phyloP scores from a whole-genome alignment of 37 sponge, comb jelly and placozoan genomes.

The Axinella damicornis region DNA sequence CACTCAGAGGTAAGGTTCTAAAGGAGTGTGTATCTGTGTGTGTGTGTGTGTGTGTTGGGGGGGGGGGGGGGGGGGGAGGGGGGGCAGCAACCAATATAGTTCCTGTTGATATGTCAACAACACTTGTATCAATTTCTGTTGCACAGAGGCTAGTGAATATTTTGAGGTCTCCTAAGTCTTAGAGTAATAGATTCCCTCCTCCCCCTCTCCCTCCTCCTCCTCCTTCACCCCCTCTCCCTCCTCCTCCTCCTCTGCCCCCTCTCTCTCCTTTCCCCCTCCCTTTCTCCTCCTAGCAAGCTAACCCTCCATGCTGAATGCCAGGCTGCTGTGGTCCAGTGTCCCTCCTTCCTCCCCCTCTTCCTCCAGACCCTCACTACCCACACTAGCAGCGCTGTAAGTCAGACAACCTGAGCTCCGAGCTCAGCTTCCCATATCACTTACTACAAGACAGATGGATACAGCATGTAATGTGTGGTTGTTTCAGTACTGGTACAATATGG shows the following conservation, averaged over 20 bases:
- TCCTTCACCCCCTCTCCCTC: neutral
- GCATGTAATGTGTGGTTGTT: too few species aligned
- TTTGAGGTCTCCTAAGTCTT: neutral
- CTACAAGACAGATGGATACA: too few species aligned
- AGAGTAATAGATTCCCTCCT: neutral
- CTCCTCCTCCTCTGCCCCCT: neutral
- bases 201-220: neutral
- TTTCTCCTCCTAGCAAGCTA: conserved; percentile 72
- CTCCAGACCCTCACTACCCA: conserved; percentile 38
- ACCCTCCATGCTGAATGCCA: conserved; percentile 57
- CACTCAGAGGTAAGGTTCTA: too few species aligned
- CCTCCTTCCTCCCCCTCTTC: conserved; percentile 43
- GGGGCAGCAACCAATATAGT: too few species aligned
- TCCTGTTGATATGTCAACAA: too few species aligned
- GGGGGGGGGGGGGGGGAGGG: too few species aligned
- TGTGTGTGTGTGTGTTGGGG: too few species aligned
- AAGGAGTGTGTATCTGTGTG: too few species aligned
- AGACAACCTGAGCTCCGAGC: too few species aligned
- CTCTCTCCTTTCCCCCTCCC: neutral
- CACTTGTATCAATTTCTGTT: too few species aligned
- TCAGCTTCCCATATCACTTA: too few species aligned
- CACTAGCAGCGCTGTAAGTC: conserved; percentile 11
- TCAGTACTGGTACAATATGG: too few species aligned
- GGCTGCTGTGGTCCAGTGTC: conserved; percentile 20
- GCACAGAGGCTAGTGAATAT: neutral